phyloP scores from a whole-genome alignment of 2,113 vertebrate genomes.

The Penelope pileata region DNA sequence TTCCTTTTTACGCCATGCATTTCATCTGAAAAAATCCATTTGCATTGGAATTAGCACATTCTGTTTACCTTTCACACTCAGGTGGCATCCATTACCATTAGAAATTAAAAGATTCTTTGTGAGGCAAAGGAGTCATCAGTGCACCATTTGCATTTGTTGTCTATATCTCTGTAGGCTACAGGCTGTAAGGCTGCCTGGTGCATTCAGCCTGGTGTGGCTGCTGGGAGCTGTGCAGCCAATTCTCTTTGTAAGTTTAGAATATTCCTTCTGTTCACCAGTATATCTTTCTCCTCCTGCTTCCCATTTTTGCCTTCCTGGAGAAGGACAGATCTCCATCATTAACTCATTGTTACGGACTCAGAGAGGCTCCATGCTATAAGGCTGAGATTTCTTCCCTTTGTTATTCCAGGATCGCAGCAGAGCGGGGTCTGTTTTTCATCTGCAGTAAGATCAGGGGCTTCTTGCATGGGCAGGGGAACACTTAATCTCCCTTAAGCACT shows the following conservation, averaged over 20 bases:
- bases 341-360: neutral
- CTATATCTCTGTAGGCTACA: neutral
- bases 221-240: neutral
- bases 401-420: neutral
- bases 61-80: neutral
- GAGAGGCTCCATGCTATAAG: neutral
- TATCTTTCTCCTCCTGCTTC: neutral
- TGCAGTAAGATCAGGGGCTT: neutral
- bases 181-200: neutral
- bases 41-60: neutral
- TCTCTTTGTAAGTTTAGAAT: neutral
- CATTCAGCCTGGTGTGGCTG: neutral
- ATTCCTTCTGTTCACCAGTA: neutral
- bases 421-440: neutral
- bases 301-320: neutral
- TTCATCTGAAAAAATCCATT: neutral
- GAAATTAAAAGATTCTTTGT: neutral
- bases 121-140: neutral
- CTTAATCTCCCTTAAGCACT: neutral
- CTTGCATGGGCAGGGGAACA: neutral
- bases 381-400: neutral
- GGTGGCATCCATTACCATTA: neutral
- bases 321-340: neutral
- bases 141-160: neutral
- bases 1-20: neutral